These are phyloP conservation scores for Symphodus melops DNA, from an alignment of 2,113 vertebrate species.

Conservation along the genomic window DNA sequence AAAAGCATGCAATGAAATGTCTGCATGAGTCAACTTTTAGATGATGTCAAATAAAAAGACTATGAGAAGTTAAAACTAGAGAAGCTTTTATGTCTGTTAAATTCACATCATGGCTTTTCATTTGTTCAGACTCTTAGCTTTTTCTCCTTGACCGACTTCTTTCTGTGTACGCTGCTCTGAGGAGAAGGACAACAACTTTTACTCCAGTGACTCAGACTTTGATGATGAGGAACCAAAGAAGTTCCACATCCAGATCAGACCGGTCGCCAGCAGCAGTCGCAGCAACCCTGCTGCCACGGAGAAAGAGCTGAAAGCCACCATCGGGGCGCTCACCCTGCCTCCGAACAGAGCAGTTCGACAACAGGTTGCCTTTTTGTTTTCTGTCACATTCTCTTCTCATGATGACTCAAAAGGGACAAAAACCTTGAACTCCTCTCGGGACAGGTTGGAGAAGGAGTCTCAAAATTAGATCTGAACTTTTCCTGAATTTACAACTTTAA, in stretches of 20 bases:
- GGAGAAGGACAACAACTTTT: slow-evolving; percentile 84
- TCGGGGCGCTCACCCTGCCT: slow-evolving; percentile 89
- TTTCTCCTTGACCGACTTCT: slow-evolving; percentile 84
- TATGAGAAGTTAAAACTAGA: no score
- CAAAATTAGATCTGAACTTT: no score
- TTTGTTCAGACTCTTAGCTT: not conserved
- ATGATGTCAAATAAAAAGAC: no score
- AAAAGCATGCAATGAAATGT: no score
- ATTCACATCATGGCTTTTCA: not conserved
- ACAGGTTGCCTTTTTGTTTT: slow-evolving; percentile 30
- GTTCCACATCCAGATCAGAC: slow-evolving; percentile 93
- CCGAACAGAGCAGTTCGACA: slow-evolving; percentile 82
- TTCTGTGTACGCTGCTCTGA: slow-evolving; percentile 75
- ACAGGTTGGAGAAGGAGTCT: no score
- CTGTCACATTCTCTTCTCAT: not conserved
- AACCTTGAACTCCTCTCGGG: no score
- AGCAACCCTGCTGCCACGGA: slow-evolving; percentile 81
- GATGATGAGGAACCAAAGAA: slow-evolving; percentile 94
- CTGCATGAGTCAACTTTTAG: no score
- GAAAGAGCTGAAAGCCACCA: slow-evolving; percentile 91
- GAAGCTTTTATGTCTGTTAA: no score
- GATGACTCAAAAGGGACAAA: not conserved
- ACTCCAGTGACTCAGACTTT: slow-evolving; percentile 95
- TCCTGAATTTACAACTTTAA: no score
- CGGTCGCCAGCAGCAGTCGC: slow-evolving; percentile 75